Evolutionary conservation across 2,797 vertebrate genomes (phyloP).

Genomic region (Lacerta agilis): DNA sequence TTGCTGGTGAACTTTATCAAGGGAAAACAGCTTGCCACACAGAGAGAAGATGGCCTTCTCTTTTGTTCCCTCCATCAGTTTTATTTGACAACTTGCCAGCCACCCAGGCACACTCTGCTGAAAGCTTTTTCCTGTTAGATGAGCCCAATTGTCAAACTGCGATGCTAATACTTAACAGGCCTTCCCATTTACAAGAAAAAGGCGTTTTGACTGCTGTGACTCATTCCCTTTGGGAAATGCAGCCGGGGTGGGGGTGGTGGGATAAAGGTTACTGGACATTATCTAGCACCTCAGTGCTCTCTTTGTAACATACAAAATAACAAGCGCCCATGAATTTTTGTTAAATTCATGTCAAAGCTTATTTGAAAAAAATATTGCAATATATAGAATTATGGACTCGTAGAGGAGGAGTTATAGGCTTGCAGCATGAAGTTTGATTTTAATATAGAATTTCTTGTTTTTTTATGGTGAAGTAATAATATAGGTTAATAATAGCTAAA

Average conservation of each 20-base stretch:
- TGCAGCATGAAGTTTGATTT: too few species aligned
- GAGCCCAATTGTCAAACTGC: conserved; percentile 50
- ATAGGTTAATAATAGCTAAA: too few species aligned
- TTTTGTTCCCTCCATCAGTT: conserved; percentile 37
- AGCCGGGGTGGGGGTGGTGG: neutral
- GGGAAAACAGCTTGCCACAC: conserved; percentile 48
- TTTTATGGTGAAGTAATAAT: too few species aligned
- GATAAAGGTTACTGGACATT: neutral
- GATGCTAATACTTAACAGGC: conserved; percentile 39
- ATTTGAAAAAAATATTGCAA: too few species aligned
- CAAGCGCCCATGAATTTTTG: neutral
- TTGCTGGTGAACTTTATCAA: conserved; percentile 60
- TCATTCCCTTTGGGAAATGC: conserved; percentile 22
- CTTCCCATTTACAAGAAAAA: conserved; percentile 24
- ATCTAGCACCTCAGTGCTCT: neutral
- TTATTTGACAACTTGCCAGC: conserved; percentile 49
- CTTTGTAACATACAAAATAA: neutral
- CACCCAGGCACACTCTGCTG: conserved; percentile 16
- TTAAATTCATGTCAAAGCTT: too few species aligned
- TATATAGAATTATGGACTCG: too few species aligned
- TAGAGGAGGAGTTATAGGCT: too few species aligned
- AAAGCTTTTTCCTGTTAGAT: conserved; percentile 47
- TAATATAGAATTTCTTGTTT: too few species aligned
- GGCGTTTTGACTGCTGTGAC: conserved; percentile 35
- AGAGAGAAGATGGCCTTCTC: conserved; percentile 36